Evolutionary conservation across 2,113 vertebrate species (phyloP), one percentile per base, ranked within the genome.

Genomic region (Notarius lentiginosus): DNA sequence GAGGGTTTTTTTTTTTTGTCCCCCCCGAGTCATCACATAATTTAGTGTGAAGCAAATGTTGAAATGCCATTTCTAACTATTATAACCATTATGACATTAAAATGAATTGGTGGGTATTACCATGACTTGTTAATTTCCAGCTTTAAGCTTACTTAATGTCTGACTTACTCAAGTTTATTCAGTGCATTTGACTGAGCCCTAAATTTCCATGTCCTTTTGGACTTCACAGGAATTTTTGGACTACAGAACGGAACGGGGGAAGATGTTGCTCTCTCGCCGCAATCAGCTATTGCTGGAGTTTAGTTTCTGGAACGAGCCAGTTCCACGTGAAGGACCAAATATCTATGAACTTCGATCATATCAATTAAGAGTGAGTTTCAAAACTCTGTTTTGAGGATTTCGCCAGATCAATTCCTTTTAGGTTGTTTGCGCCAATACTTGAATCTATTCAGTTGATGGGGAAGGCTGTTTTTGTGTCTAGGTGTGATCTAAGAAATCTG

Each of bases 271-370:
- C 12, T 99, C 98, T 5, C 96, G 98, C 24, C 96, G 96, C 93
- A 99, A 99, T 91, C 98, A 99, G 88, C 92, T 99, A 51, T 93
- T 99, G 63, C 89, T 98, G 91, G 98, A 99, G 91, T 99, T 99
- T 91, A 99, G 98, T 87, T 99, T 99, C 94, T 99, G 98, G 98
- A 98, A 98, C 30, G 98, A 99, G 66, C 98, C 98, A 0, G 87
- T 95, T 24, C 96, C 98, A 76, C 96, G 98, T 68, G 63, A 93
- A 53, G 98, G 98, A 79, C 97, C 98, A 60, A 99, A 97, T 88
- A 99, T 99, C 91, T 99, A 99, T 34, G 98, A 99, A 86, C 96
- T 99, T 83, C 94, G 98, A 83, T 97, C 98, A 6, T 99, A 99
- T 90, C 97, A 98, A 27, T 96, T 99, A 86, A 94, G 98, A 92